Percentiles rank a stretch among this genome's conserved stretches.
Evolutionary conservation across 2,797 vertebrate species (phyloP).

Genomic region (Delichon dasypus): DNA sequence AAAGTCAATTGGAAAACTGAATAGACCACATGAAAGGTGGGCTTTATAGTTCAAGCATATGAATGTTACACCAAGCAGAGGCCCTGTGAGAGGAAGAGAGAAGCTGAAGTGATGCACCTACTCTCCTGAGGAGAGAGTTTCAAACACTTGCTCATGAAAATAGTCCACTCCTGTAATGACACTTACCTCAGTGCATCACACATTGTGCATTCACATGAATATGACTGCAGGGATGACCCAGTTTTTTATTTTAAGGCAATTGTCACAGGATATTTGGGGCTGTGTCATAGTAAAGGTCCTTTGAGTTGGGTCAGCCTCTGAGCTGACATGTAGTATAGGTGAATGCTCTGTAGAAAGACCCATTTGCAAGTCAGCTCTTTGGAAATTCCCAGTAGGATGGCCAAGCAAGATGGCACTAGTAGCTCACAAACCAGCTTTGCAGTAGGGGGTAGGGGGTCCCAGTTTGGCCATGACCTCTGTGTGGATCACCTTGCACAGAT

Average conservation of each 20-base stretch:
- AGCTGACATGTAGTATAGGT: background rate
- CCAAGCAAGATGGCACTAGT: background rate
- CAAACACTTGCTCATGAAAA: background rate
- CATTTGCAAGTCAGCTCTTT: background rate
- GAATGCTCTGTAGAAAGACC: background rate
- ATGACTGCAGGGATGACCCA: slow-evolving; percentile 16
- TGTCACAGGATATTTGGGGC: background rate
- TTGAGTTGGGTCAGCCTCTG: background rate
- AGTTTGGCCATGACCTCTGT: background rate
- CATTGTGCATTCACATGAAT: background rate
- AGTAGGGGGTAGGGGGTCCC: background rate
- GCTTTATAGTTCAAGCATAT: background rate
- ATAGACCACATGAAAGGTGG: background rate
- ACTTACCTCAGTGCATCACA: background rate
- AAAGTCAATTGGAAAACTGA: background rate
- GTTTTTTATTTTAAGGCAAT: slow-evolving; percentile 35
- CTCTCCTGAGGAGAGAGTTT: background rate
- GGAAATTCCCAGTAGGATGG: background rate
- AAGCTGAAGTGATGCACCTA: background rate
- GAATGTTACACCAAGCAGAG: background rate
- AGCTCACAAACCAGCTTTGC: background rate
- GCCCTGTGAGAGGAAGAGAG: background rate
- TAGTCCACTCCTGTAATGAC: background rate
- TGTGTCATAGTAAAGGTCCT: background rate
- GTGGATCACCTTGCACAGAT: background rate